Evolutionary conservation across 2,113 vertebrate genomes (phyloP), one percentile per base, ranked within the genome.

Genomic region (Greenwoodochromis staneri): DNA sequence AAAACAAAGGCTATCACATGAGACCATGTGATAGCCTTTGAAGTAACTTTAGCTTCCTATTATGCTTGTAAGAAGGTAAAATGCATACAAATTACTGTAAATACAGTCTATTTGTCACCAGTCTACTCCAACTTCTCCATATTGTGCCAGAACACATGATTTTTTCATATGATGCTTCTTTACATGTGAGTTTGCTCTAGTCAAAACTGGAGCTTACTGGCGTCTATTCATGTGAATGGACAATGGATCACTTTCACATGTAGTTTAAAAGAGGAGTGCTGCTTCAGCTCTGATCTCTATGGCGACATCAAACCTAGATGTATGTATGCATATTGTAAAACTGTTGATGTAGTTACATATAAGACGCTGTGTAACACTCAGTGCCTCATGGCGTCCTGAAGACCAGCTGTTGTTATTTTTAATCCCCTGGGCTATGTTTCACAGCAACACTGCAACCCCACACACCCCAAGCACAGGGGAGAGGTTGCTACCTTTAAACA

Each of bases 321-420:
- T 21, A 17, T 17, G 57, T 69, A 42, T 63, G 59, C 27, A 61
- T 91, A 89, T 85, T 86, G 71, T 89, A 57, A 89, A 82, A 84
- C 84, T 80, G 84, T 31, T 71, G 57, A 80, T 87, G 80, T 66
- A 47, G 89, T 85, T 92, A 83, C 78, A 85, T 13, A 78, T 36
- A 83, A 85, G 76, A 88, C 38, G 76, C 57, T 85, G 94, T 85
- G 90, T 69, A 91, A 89, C 91, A 93, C 93, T 95, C 84, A 57
- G 91, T 6, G 91, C 83, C 92, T 93, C 92, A 93, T 94, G 95
- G 94, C 88, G 92, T 93, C 95, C 94, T 91, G 92, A 89, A 92
- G 93, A 94, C 95, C 96, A 96, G 95, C 96, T 96, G 96, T 93
- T 97, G 95, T 96, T 97, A 96, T 97, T 97, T 97, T 96, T 97